Conservation (phyloP, 37 sponge, comb jelly and placozoan species). For the Beroe forskalii region DNA sequence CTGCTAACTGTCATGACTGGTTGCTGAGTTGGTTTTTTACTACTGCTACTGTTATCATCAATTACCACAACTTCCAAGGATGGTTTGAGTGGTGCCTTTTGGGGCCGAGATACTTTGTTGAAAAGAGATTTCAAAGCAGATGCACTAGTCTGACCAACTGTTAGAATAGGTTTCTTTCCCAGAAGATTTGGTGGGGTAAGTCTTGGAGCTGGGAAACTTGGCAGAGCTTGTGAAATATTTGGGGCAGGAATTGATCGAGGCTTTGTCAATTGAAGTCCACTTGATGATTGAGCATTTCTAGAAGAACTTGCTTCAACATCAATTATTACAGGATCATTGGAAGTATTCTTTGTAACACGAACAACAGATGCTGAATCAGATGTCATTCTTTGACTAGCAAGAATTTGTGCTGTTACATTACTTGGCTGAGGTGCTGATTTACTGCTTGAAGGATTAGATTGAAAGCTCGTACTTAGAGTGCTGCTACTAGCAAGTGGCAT, state of each 20-base stretch:
- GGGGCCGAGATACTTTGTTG: background rate
- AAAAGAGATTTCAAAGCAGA: slow-evolving; percentile 11
- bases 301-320: slow-evolving; percentile 37
- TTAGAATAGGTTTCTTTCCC: slow-evolving; percentile 26
- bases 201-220: background rate
- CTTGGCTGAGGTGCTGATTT: background rate
- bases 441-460: background rate
- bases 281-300: background rate
- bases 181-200: background rate
- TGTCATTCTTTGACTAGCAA: background rate
- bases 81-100: background rate
- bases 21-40: background rate
- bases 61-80: slow-evolving; percentile 30
- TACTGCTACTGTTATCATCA: slow-evolving; percentile 24
- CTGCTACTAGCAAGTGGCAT: background rate
- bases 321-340: slow-evolving; percentile 44
- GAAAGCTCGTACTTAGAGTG: background rate
- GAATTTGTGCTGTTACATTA: background rate
- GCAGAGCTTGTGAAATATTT: background rate
- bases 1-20: background rate
- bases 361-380: slow-evolving; percentile 30
- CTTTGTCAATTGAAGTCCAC: slow-evolving; percentile 7
- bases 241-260: background rate
- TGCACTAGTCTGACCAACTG: slow-evolving; percentile 30
- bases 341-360: slow-evolving; percentile 9